Conservation (phyloP, 2,888 invertebrate species). For the Asteroscopus sphinx region DNA sequence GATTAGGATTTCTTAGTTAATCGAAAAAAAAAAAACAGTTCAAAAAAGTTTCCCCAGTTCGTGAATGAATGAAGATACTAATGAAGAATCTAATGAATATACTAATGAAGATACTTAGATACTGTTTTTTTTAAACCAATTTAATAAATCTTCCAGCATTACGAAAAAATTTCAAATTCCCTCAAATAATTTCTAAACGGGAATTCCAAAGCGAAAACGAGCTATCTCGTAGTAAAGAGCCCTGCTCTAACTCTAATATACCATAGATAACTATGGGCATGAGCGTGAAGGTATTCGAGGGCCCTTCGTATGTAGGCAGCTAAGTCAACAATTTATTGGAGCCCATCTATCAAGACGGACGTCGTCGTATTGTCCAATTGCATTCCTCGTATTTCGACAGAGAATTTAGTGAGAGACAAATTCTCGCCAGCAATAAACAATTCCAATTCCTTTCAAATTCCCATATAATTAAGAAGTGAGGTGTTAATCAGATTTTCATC, state of each 20-base stretch:
- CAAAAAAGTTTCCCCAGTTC: constrained; percentile 6
- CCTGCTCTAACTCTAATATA: constrained; percentile 44
- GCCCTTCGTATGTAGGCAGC: constrained; percentile 59
- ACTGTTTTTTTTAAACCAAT: neutral
- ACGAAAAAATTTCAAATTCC: constrained; percentile 12
- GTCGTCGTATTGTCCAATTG: constrained; percentile 78
- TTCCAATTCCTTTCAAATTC: constrained; percentile 24
- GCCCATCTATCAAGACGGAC: constrained; percentile 78
- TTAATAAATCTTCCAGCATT: constrained; percentile 3
- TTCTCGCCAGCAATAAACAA: constrained; percentile 31
- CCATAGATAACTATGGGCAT: constrained; percentile 31
- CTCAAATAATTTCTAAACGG: constrained; percentile 18
- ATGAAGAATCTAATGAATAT: too few species aligned
- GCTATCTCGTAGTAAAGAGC: constrained; percentile 38
- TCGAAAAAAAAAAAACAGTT: constrained; percentile 7
- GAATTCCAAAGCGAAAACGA: constrained; percentile 28
- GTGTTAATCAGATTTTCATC: neutral
- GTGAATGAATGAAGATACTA: constrained; percentile 1
- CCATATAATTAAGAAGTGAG: constrained; percentile 15
- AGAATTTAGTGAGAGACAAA: constrained; percentile 71
- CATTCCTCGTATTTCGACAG: constrained; percentile 72
- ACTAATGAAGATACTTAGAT: too few species aligned
- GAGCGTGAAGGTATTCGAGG: constrained; percentile 61
- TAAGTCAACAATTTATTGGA: constrained; percentile 80
- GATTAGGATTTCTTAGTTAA: constrained; percentile 5